Evolutionary conservation across 2,113 vertebrate genomes (phyloP), one percentile per base, ranked within the genome.

Genomic region (Butastur rufipennis): DNA sequence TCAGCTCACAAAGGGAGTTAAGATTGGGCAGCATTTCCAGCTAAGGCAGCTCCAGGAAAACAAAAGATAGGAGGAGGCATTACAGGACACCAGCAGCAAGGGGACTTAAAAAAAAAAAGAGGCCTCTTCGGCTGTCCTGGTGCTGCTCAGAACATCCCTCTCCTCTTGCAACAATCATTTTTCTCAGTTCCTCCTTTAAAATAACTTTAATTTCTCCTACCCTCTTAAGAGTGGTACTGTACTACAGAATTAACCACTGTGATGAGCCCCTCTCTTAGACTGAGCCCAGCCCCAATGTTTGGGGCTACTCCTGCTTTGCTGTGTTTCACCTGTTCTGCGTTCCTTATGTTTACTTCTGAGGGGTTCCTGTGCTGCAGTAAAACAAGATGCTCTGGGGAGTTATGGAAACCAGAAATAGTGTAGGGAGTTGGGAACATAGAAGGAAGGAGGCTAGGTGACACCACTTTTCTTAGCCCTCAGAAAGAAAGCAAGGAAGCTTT

Each of bases 221-320:
- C 26, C n/a, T 32, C 31, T 34, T 50, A 26, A 21, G n/a, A 53
- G 4, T n/a, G n/a, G 66, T 75, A 53, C 45, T 34, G 16, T 56
- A 26, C 27, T 61, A 14, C 52, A 61, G 58, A 48, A 38, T 16
- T 48, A 71, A 55, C 21, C 26, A 7, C 21, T 36, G 36, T 52
- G 19, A 13, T 80, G 31, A 59, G 13, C 25, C 27, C 21, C 19
- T 43, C 11, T 45, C 52, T 67, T 36, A 55, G 38, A 16, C 29
- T 56, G 52, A 82, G 36, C 20, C 50, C 47, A 65, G 48, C 14
- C 31, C 16, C 47, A 15, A 19, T 31, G 66, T 63, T 47, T n/a
- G 43, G 18, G 15, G 29, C 42, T 6, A 1, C 5, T 17, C 19
- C 40, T 77, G 50, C 56, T 2, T 0, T 56, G 59, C 12, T 1